phyloP scores from a whole-genome alignment of 53 echinoderm and acorn worm species.

The Apostichopus leukothele region DNA sequence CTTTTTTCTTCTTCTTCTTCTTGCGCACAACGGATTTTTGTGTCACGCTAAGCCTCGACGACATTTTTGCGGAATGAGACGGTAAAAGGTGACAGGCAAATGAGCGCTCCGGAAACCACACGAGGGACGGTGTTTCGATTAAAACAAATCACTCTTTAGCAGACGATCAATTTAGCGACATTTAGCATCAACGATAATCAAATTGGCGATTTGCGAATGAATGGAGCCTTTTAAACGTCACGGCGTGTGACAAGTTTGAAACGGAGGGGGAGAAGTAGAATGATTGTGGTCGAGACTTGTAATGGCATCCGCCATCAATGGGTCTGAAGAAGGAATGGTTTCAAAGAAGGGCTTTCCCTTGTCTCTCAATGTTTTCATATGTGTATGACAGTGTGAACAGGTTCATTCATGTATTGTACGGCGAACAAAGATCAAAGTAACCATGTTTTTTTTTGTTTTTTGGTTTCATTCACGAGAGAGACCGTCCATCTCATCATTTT shows the following conservation, averaged over 20 bases:
- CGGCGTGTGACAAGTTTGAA: background rate
- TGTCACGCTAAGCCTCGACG: background rate
- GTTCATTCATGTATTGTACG: too few relatives aligned
- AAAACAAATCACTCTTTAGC: constrained; percentile 11
- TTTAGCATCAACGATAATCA: background rate
- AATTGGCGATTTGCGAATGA: background rate
- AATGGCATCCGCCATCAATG: too few relatives aligned
- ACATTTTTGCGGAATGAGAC: constrained; percentile 1
- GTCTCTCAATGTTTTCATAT: too few relatives aligned
- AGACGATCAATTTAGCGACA: constrained; percentile 5
- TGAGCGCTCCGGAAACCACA: constrained; percentile 1
- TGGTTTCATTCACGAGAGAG: too few relatives aligned
- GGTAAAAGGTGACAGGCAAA: background rate
- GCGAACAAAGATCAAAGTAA: too few relatives aligned
- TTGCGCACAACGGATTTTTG: background rate
- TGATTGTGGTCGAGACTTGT: background rate
- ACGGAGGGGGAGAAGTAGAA: background rate
- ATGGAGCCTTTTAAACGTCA: background rate
- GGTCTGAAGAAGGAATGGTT: too few relatives aligned
- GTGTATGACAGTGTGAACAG: too few relatives aligned
- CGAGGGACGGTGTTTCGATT: constrained; percentile 1
- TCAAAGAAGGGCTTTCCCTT: too few relatives aligned
- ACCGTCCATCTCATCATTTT: too few relatives aligned
- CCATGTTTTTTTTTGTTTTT: too few relatives aligned
- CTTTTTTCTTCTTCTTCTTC: background rate